Base-by-base conservation (phyloP, 2,888 invertebrate genomes). In the Lumbricus terrestris region DNA sequence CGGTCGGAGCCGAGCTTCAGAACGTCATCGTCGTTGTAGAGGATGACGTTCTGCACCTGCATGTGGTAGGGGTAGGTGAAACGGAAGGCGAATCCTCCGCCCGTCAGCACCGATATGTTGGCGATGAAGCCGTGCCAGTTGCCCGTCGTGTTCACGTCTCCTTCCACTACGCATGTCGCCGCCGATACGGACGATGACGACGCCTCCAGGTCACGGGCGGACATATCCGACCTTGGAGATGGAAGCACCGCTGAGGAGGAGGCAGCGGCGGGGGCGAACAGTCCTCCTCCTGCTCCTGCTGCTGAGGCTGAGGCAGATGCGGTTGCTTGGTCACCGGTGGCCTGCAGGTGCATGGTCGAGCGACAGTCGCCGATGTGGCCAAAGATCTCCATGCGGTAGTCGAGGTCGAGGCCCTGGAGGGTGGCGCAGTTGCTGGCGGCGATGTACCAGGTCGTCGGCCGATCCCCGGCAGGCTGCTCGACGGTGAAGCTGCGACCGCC, bases 51-150 rank as follows among this genome's bases (percentile, higher is more conserved):
- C 90, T 92, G 91, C 4, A 83, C 88, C 37, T 91, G 91, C 90
- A 91, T 90, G 8, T 89, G 88, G 82, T 88, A 89, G 11, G 92
- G 92, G 88, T 91, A 92, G 23, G 90, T 89, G 82, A 92, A 91
- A 40, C 83, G 69, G 89, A 92, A 92, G 20, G 88, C 54, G 54
- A 92, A 92, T 33, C 92, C 92, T 20, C 92, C 92, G 47, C 92
- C 92, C 20, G 38, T 33, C 1, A 38, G 69, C 2, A 92, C 88
- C 16, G 92, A 91, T 29, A 92, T 89, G 88, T 92, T 92, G 69
- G 92, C 90, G 82, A 92, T 90, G 85, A 92, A 92, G 18, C 92
- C 92, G 88, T 91, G 90, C 92, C 92, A 92, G 88, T 90, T 91
- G 20, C 47, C 82, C 15, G 92, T 90, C n/a, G 91, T 92, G 89